Base-by-base conservation (phyloP, 2,113 vertebrate genomes). In the Leiothrix lutea region DNA sequence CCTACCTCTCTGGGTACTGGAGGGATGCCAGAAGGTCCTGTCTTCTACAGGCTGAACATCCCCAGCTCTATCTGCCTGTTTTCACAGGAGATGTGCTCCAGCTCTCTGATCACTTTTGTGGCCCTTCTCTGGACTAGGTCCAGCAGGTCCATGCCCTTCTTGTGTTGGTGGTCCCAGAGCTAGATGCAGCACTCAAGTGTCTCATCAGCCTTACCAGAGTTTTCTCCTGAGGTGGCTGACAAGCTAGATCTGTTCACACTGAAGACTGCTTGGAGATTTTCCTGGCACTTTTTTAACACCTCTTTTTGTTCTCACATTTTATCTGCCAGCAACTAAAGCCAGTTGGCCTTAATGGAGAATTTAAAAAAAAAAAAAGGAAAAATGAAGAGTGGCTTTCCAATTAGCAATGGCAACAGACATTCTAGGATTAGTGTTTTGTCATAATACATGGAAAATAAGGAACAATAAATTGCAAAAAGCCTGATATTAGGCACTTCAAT, bases 391-490 rank as follows among this genome's bases (percentile, higher is more conserved):
- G 20, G 36, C 54, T 95, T 95, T 96, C 92, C 67, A 95, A 88
- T 84, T 87, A 92, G 62, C 24, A n/a, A 72, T 23, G 85, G 79
- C 80, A 61, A 82, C 1, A 17, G 62, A 77, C 67, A 70, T 6
- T 94, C 96, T 62, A 80, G 65, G 80, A 81, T 98, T 92, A 97
- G 96, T 48, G n/a, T 91, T 95, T 71, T 98, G 75, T 61, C 94
- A 28, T 97, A 94, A 94, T 45, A 64, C 35, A 50, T 75, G 60
- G 85, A 93, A 94, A 92, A 71, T 9, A 66, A 90, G 64, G 77
- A 92, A 90, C 31, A 74, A 56, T 94, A 80, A 92, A 95, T 48
- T 78, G 80, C 69, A 88, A 57, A 83, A 72, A 80, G 14, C 12
- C 51, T 80, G 74, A 80, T 93, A 88, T 57, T 80, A 81, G 91